These are phyloP conservation scores for Leptoteleia sp. DNA, from an alignment of 1,140 invertebrate species.

Conservation along the genomic window DNA sequence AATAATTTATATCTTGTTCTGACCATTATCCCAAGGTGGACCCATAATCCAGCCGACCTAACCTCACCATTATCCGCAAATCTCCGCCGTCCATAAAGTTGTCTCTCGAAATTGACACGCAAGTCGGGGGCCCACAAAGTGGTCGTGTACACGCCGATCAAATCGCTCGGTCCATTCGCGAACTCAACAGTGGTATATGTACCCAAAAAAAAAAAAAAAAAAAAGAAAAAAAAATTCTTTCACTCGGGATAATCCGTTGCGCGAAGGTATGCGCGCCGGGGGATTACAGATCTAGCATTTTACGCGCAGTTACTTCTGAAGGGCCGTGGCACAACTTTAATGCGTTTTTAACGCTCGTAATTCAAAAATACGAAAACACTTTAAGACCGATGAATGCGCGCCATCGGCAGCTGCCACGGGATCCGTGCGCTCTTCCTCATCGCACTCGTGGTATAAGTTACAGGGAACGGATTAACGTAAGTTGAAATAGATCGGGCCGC, in stretches of 20 bases:
- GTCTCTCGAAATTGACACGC: no score
- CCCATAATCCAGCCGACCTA: no score
- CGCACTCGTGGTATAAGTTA: slow-evolving; percentile 57
- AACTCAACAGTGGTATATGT: no score
- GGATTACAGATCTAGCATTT: slow-evolving; percentile 58
- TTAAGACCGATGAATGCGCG: slow-evolving; percentile 67
- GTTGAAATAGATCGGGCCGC: slow-evolving; percentile 50
- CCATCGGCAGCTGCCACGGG: slow-evolving; percentile 66
- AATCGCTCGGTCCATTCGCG: no score
- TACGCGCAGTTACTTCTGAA: slow-evolving; percentile 59
- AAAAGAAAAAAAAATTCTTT: slow-evolving; percentile 37
- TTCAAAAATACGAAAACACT: slow-evolving; percentile 74
- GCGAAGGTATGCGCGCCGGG: slow-evolving; percentile 58
- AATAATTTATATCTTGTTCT: no score
- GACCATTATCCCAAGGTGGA: no score
- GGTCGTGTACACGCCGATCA: no score
- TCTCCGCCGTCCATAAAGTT: no score
- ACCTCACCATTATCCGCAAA: no score
- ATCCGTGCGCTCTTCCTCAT: no score
- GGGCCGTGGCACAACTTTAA: slow-evolving; percentile 60
- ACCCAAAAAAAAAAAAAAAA: no score
- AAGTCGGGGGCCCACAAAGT: no score
- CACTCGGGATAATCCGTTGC: slow-evolving; percentile 47
- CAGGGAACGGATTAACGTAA: slow-evolving; percentile 57
- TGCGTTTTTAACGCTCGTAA: slow-evolving; percentile 69